Conservation (phyloP, 2,113 vertebrate genomes). For the Tyrannus savana region DNA sequence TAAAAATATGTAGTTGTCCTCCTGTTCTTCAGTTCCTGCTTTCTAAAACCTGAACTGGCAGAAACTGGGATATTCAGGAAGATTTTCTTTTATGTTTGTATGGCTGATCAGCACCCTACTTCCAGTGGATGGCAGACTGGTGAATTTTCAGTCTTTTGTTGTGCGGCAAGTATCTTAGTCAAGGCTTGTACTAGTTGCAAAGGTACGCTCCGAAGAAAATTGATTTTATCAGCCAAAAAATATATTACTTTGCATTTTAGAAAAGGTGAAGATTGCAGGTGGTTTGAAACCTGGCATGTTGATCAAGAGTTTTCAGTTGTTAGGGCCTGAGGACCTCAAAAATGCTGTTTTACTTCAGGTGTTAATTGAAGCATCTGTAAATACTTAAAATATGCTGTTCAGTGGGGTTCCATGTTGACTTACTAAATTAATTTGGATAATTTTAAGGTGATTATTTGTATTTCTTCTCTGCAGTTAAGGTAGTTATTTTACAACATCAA, state of each 20-base stretch:
- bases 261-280: not conserved
- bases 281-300: not conserved
- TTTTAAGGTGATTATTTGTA: not conserved
- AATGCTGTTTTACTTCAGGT: not conserved
- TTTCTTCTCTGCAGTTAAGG: not conserved
- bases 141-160: not conserved
- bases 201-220: not conserved
- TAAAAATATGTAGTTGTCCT: not conserved
- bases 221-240: not conserved
- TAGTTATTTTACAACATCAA: not conserved
- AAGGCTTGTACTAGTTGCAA: not conserved
- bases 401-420: fast-evolving
- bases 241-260: not conserved
- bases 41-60: not conserved
- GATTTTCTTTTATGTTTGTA: not conserved
- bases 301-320: not conserved
- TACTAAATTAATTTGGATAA: not conserved
- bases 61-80: not conserved
- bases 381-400: not conserved
- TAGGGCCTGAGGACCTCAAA: not conserved
- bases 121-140: not conserved
- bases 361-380: not conserved
- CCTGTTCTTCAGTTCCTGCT: not conserved
- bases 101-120: not conserved
- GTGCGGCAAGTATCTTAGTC: not conserved